Base-by-base conservation (phyloP, 2,113 vertebrate species). In the Leuciscus idus region DNA sequence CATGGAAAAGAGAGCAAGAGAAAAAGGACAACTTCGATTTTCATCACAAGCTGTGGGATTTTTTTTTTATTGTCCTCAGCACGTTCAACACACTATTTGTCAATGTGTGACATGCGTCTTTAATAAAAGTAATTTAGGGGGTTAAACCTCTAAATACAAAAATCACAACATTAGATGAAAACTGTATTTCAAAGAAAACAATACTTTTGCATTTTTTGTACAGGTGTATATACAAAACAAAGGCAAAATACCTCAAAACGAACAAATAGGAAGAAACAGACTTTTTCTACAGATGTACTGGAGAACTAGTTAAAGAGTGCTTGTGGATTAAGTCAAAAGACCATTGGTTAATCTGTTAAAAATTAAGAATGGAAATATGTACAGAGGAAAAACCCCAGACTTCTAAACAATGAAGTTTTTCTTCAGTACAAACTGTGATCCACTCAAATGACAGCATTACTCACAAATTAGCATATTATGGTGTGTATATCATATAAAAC, bases 101-200 rank as follows among this genome's bases (percentile, higher is more conserved):
- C 92, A 96, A 96, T 96, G 96, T 96, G 96, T 96, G 94, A 93
- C 92, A 95, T 96, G 96, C 95, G 96, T 95, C 95, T 94, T 93
- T 95, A 94, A 95, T 96, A 96, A 96, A 96, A 95, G 95, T 96
- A 94, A 95, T 96, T 96, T 95, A 96, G 96, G 96, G 96, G 95
- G 94, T 96, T 96, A 95, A 94, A 93, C 95, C 96, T 95, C 96
- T 96, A 97, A 96, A 95, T 96, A 96, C 95, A 96, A 96, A 80
- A 96, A 96, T 96, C 96, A 97, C 96, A 96, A 97, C 95, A 96
- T 96, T 96, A 96, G 96, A 95, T 96, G 95, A 96, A 96, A 96
- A 97, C 96, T 96, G 95, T 96, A 96, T 96, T 96, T 96, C 95
- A 96, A 96, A 96, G 95, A 96, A 95, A 96, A 96, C 96, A 96